Base-by-base conservation (phyloP, 2,113 vertebrate species). In the Fulmarus glacialis region DNA sequence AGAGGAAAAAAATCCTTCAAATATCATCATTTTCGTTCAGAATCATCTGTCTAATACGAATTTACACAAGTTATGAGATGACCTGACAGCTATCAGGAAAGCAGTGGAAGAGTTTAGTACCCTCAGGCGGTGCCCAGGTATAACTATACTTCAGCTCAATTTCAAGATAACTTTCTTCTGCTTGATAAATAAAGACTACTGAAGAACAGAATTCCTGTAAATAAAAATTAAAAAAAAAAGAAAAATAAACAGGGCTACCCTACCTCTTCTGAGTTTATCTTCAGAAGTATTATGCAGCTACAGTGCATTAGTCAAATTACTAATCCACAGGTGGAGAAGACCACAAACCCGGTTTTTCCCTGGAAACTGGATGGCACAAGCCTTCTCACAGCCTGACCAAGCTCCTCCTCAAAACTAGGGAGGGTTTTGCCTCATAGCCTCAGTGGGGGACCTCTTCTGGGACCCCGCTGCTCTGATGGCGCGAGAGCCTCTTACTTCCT, bases 91-190 rank as follows among this genome's bases (percentile, higher is more conserved):
- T 90, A 53, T 29, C 55, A 89, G 72, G 67, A 86, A 90, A 89
- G 91, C 75, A 71, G 70, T 0, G 21, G 23, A 58, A 22, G 82
- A 77, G 68, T 24, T 81, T 4, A 45, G 40, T 55, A 53, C 27
- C 38, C 75, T 79, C 74, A 29, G n/a, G 64, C 56, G 11, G 56
- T 45, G 47, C 80, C 83, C 77, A 93, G 80, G 93, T 53, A 55
- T 71, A 95, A 91, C 86, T 80, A 64, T 80, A 87, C 50, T 40
- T 17, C 42, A 82, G 79, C 81, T 96, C 93, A 45, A 64, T 64
- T 92, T 53, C 43, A 34, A 89, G 34, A 1, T 32, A 87, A 83
- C 74, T 93, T 80, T 87, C 63, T 96, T 52, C 93, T 67, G 42
- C 91, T 87, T 36, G 60, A 30, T 38, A 66, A 89, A 48, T 11